A percentile compares a stretch with the other conserved stretches of the same genome.
These are phyloP conservation scores for Cheirogaleus major DNA, from an alignment of 2,797 vertebrate genomes.

Conservation along the genomic window DNA sequence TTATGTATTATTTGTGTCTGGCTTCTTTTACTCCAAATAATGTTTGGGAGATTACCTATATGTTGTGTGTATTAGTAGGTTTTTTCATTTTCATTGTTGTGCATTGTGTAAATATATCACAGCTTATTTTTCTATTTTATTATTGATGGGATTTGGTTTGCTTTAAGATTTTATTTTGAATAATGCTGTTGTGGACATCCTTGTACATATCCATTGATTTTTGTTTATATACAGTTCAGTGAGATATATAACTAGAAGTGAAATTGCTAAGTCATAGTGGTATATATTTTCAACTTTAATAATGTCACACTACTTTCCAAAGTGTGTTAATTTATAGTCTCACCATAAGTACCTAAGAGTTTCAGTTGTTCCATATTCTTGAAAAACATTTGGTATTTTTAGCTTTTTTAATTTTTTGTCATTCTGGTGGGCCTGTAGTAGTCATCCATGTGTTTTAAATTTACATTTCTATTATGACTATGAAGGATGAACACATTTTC, in stretches of 20 bases:
- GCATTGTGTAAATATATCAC: background rate
- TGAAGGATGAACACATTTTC: background rate
- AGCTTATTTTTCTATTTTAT: background rate
- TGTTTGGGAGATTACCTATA: background rate
- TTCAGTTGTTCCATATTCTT: background rate
- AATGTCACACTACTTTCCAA: background rate
- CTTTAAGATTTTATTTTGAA: background rate
- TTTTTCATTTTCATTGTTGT: background rate
- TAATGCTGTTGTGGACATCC: background rate
- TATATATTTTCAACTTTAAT: background rate
- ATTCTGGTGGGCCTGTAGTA: background rate
- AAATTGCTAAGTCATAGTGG: background rate
- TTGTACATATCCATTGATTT: background rate
- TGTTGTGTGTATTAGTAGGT: background rate
- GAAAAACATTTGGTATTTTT: background rate
- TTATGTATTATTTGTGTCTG: background rate
- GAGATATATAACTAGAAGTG: background rate
- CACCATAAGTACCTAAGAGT: background rate
- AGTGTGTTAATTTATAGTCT: background rate
- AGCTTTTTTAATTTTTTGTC: background rate
- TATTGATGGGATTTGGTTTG: background rate
- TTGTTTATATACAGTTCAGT: background rate
- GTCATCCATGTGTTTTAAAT: background rate
- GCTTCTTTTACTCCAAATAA: background rate
- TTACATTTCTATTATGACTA: constrained; percentile 11